Base-by-base conservation (phyloP, 2,888 invertebrate species). In the Leptarthrus brevirostris region DNA sequence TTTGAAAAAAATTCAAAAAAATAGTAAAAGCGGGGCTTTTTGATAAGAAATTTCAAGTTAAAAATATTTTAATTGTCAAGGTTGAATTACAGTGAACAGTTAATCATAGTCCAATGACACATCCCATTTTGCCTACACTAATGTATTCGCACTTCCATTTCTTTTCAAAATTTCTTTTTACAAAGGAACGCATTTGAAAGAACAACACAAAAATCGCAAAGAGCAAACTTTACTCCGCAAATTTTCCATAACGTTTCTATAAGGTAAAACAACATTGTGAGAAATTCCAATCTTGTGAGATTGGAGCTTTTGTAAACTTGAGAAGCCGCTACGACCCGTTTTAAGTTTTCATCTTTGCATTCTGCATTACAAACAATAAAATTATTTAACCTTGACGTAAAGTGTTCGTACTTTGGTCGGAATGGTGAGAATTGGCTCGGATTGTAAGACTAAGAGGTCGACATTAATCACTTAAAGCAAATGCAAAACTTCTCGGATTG, bases 301-400 rank as follows among this genome's bases (percentile, higher is more conserved):
- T 22, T 4, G 54, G 14, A 54, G 14, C 54, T 8, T 8, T 14
- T 44, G 44, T 3, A 14, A 44, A 26, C 30, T 16, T 14, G 26
- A 56, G 56, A 56, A 26, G 8, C 26, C 18, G 6, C 8, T 8
- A 4, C 16, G 56, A 24, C 24, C 26, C 30, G 30, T 30, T 30
- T 30, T 30, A 24, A 14, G 30, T 30, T 34, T 56, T 30, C 30
- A 30, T 26, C 56, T 56, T 56, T 24, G 56, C 16, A 56, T 56
- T 24, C 56, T 26, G 26, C n/a, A n/a, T 56, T 56, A 56, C 56
- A 56, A 56, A 56, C 56, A 56, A 56, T 56, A 56, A 56, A 56
- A 30, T 56, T 26, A 56, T 34, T 30, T 56, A 56, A 56, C 56
- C 56, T 56, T 56, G 56, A 26, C 56, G 24, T 56, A 56, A 56